These are phyloP conservation scores for Gorsachius goisagi DNA, from an alignment of 2,113 vertebrate species.

Conservation along the genomic window DNA sequence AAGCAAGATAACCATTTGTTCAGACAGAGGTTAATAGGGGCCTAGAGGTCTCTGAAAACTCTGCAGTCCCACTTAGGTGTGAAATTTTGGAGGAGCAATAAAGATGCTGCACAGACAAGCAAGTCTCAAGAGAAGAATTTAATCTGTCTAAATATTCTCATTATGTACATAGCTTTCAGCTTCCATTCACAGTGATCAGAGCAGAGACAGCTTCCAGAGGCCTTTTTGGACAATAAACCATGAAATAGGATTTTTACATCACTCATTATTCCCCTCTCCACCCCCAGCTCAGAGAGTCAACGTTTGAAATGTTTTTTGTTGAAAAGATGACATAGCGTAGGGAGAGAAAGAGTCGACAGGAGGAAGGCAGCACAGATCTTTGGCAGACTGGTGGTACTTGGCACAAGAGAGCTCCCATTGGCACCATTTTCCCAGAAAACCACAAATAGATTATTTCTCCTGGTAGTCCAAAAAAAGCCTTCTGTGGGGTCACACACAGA, in stretches of 20 bases:
- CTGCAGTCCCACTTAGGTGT: background rate
- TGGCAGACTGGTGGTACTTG: conserved; percentile 44
- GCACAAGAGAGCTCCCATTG: conserved; percentile 34
- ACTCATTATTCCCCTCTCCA: conserved; percentile 17
- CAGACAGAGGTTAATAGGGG: conserved; percentile 59
- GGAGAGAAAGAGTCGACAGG: conserved; percentile 16
- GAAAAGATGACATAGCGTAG: background rate
- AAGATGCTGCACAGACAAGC: conserved; percentile 4
- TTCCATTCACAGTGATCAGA: conserved; percentile 23
- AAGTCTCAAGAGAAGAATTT: conserved; percentile 20
- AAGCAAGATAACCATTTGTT: conserved; percentile 20
- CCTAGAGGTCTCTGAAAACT: background rate
- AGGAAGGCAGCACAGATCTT: conserved; percentile 28
- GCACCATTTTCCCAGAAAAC: conserved; percentile 28
- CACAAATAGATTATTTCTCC: conserved; percentile 32
- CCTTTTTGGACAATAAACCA: conserved; percentile 38
- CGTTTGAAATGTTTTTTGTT: background rate
- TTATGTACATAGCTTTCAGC: conserved; percentile 28
- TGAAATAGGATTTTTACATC: conserved; percentile 51
- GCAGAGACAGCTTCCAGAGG: conserved; percentile 26
- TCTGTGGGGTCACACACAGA: background rate
- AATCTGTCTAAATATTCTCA: conserved; percentile 58
- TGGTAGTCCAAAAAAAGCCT: conserved; percentile 3
- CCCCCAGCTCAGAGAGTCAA: background rate
- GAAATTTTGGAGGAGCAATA: conserved; percentile 11